Base-by-base conservation (phyloP, 2,797 vertebrate genomes). In the Lepus townsendii region DNA sequence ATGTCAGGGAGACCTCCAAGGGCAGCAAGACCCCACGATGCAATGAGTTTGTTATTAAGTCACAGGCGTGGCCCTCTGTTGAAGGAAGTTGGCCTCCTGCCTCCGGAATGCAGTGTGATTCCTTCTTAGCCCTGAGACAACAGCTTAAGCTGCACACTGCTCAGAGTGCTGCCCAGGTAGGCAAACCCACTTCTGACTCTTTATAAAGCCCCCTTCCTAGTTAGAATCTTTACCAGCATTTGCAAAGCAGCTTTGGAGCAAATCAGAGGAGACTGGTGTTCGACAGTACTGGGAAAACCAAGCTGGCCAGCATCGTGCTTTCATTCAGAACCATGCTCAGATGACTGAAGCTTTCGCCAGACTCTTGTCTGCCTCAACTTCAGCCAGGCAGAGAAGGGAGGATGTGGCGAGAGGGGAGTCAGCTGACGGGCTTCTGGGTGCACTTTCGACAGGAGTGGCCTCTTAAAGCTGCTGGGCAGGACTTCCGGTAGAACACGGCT, bases 1-100 rank as follows among this genome's bases (percentile, higher is more conserved):
- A 38, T 26, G 73, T 93, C 42, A 90, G 79, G 32, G 78, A 82
- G 88, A 91, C 17, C 50, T 87, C 75, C 77, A 79, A 88, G 47
- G 82, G n/a, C 69, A 32, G 13, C 0, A 0, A 63, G 78, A 85
- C 38, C 78, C 86, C 86, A 60, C 30, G 13, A 78, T 17, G 42
- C 63, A 69, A 13, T 30, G 62, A 50, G 30, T 54, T 50, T 82
- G 32, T 68, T 50, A 5, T 26, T 65, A 65, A 78, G 87, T 62
- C 50, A 63, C 35, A 90, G 42, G 63, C 0, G 3, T 20, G 5
- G 65, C 42, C 78, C 50, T 91, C 32, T 38, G 10, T 30, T 42
- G 85, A 75, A 92, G 77, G 63, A 62, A 32, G 42, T 10, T 72
- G 76, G 84, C 54, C 4, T 57, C 62, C 65, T 66, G 78, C 90